Base-by-base conservation (phyloP, 2,113 vertebrate genomes). In the Anolis sagrei region DNA sequence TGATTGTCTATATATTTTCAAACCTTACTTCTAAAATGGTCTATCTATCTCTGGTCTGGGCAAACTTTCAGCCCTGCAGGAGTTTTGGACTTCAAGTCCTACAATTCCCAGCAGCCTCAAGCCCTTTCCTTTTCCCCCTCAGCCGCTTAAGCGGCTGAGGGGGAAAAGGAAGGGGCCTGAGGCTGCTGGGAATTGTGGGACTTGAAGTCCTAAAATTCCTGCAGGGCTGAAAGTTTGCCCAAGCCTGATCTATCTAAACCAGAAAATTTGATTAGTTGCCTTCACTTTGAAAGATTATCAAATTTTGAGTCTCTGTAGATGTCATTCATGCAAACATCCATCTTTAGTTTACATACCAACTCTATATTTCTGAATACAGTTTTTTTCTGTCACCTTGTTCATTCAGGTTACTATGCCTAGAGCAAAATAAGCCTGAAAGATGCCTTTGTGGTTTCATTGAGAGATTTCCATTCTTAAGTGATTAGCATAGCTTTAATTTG, bases 291-390 rank as follows among this genome's bases (percentile, higher is more conserved):
- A 54, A 58, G 73, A 48, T 25, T 21, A 7, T 44, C 7, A 51
- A 11, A 29, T 11, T 54, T 54, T 32, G n/a, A 34, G 51, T 77
- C 2, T 77, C 14, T 76, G 44, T 76, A 44, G 14, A 51, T 49
- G 9, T 76, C 19, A 18, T 76, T 68, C 8, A 39, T 58, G 10
- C 66, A 85, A 68, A 13, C 27, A 62, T 25, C n/a, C 68, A 69
- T 62, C 23, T 82, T 64, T 78, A 29, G 16, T 74, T 8, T 9
- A 29, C 62, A 83, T 77, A 91, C 18, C 76, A 13, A 5, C 81
- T 76, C 51, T 79, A 32, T 14, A 18, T 79, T 72, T n/a, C 39
- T 66, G 36, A 36, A 21, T 73, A 27, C 13, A 39, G 3, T 62
- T 86, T 85, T 10, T 64, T 78, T n/a, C 25, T 39, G 27, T 11